Conservation (phyloP, 2,113 vertebrate species). For the Aegotheles bennettii region DNA sequence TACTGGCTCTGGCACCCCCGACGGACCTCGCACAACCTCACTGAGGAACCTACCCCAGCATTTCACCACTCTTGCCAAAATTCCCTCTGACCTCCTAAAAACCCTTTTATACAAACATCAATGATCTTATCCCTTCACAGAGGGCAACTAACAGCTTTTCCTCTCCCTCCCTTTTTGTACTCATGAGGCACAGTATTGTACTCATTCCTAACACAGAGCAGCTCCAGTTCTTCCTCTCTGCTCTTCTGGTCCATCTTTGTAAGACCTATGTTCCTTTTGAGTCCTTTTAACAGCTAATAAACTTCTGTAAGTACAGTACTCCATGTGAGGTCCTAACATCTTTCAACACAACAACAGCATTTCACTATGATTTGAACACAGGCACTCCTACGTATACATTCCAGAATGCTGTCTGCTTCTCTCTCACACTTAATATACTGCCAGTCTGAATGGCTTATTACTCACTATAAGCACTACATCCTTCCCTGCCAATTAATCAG, state of each 20-base stretch:
- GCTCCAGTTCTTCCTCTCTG: not conserved
- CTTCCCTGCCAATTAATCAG: not conserved
- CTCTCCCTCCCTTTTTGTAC: not conserved
- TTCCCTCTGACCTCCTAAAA: not conserved
- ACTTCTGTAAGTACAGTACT: not conserved
- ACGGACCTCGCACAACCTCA: not conserved
- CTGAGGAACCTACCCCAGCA: not conserved
- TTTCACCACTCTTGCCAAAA: not conserved
- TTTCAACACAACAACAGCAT: not conserved
- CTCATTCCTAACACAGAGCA: not conserved
- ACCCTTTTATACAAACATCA: not conserved
- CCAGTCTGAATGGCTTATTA: not conserved
- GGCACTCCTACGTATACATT: rapidly evolving
- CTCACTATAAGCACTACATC: not conserved
- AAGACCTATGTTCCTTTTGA: not conserved
- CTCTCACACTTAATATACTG: not conserved
- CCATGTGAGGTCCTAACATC: not conserved
- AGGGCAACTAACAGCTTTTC: not conserved
- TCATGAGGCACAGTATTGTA: not conserved
- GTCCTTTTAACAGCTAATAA: not conserved
- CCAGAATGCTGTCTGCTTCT: not conserved
- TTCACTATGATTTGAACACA: not conserved
- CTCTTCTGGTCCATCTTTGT: not conserved
- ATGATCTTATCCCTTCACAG: not conserved
- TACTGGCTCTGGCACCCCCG: not conserved